phyloP scores from a whole-genome alignment of 2,113 vertebrate species.

The Desmodus rotundus region DNA sequence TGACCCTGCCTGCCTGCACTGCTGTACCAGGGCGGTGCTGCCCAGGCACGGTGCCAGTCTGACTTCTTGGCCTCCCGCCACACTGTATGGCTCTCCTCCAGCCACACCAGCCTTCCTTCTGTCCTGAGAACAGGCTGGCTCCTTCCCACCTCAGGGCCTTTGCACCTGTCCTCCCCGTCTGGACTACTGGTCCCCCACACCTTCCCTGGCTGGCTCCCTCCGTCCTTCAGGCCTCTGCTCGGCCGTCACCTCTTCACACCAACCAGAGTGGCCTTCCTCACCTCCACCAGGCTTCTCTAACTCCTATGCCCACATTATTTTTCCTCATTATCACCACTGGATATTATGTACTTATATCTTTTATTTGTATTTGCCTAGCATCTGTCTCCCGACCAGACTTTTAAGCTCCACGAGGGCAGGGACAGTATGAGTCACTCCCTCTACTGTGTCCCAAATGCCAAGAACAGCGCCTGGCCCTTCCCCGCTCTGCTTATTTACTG shows the following conservation, averaged over 20 bases:
- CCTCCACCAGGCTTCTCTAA: neutral
- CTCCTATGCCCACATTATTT: neutral
- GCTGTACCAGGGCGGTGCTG: fast-evolving
- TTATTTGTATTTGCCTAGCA: neutral
- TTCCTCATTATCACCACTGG: neutral
- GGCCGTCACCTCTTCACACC: neutral
- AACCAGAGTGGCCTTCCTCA: neutral
- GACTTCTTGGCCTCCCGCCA: neutral
- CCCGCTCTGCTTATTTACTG: neutral
- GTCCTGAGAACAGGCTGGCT: neutral
- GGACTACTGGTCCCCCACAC: neutral
- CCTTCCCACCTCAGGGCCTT: neutral
- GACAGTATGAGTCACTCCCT: neutral
- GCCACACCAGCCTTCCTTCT: neutral
- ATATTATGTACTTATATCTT: neutral
- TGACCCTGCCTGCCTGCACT: neutral
- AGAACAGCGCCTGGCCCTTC: neutral
- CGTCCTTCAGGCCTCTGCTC: neutral
- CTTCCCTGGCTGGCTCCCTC: neutral
- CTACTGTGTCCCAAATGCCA: neutral
- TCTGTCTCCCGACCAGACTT: neutral
- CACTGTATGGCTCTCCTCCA: neutral
- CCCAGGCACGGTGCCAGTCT: neutral
- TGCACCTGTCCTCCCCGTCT: neutral
- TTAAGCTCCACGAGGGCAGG: neutral